Evolutionary conservation across 1,140 invertebrate genomes (phyloP).

Genomic region (Orius insidiosus): DNA sequence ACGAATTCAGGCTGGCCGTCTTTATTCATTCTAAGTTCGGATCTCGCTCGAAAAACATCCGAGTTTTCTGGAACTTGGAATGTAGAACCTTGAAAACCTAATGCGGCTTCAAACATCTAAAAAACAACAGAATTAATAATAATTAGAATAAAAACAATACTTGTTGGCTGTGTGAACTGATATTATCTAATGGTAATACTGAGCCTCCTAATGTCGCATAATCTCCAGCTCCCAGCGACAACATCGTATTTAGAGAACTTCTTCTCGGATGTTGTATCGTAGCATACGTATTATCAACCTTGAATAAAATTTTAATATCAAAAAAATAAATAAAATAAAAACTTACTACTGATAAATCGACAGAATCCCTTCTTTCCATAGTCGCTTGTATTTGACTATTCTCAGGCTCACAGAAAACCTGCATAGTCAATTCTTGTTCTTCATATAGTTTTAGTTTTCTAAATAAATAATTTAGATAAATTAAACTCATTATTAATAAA

Average conservation of each 20-base stretch:
- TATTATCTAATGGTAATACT: constrained; percentile 22
- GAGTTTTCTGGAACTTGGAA: constrained; percentile 36
- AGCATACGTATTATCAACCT: constrained; percentile 66
- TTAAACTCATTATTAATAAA: constrained; percentile 15
- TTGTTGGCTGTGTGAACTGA: constrained; percentile 27
- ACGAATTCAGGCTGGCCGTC: constrained; percentile 49
- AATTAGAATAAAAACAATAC: constrained; percentile 15
- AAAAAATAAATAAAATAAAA: constrained; percentile 21
- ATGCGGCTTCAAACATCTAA: constrained; percentile 42
- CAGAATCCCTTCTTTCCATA: constrained; percentile 27
- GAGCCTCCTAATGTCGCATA: constrained; percentile 49
- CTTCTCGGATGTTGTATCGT: constrained; percentile 57
- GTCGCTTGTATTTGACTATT: constrained; percentile 24
- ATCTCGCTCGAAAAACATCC: constrained; percentile 22
- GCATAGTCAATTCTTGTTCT: constrained; percentile 84
- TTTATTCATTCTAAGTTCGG: constrained; percentile 30
- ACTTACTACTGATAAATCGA: constrained; percentile 34
- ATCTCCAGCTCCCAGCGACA: constrained; percentile 34
- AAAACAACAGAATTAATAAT: constrained; percentile 25
- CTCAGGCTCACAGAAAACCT: constrained; percentile 71
- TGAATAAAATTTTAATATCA: constrained; percentile 10
- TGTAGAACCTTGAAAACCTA: constrained; percentile 51
- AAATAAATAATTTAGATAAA: constrained; percentile 14
- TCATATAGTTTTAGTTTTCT: constrained; percentile 78
- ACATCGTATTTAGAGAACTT: constrained; percentile 27